A percentile compares a stretch with the other conserved stretches of the same genome.
phyloP scores from a whole-genome alignment of 2,888 invertebrate species.

The Hetaerina titia region DNA sequence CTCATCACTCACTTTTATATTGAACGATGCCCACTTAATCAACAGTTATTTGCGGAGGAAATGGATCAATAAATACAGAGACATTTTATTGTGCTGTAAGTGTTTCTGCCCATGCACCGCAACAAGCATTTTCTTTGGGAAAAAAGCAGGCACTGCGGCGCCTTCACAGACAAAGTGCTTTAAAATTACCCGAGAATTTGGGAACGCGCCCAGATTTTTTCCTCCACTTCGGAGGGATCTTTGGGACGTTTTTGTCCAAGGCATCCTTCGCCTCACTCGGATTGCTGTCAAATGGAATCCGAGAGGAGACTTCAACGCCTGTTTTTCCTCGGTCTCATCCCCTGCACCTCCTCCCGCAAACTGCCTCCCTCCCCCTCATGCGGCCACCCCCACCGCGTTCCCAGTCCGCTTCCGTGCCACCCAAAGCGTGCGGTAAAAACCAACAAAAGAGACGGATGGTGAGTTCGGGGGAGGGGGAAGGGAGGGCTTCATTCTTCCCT shows the following conservation, averaged over 20 bases:
- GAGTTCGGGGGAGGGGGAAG: not conserved
- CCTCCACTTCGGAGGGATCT: not conserved
- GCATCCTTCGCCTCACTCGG: not conserved
- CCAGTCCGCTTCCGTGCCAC: slow-evolving; percentile 42
- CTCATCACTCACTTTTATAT: too few species aligned
- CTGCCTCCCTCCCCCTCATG: not conserved
- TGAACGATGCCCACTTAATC: too few species aligned
- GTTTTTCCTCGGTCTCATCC: not conserved
- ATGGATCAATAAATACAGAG: not conserved
- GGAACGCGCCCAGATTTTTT: slow-evolving; percentile 14
- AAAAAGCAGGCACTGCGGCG: not conserved
- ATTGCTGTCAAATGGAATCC: not conserved
- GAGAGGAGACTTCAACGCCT: slow-evolving; percentile 1
- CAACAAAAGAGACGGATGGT: slow-evolving; percentile 11
- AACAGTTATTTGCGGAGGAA: not conserved
- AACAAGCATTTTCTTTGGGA: not conserved
- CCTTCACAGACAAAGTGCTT: not conserved
- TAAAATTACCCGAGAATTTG: slow-evolving; percentile 27
- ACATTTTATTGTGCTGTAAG: not conserved
- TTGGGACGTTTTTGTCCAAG: not conserved
- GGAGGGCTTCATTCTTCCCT: not conserved
- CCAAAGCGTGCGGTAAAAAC: slow-evolving; percentile 33
- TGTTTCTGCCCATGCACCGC: not conserved
- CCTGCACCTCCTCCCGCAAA: too few species aligned
- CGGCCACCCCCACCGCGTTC: not conserved